These are phyloP conservation scores for Carapus acus DNA, from an alignment of 2,797 vertebrate genomes.

Conservation along the genomic window DNA sequence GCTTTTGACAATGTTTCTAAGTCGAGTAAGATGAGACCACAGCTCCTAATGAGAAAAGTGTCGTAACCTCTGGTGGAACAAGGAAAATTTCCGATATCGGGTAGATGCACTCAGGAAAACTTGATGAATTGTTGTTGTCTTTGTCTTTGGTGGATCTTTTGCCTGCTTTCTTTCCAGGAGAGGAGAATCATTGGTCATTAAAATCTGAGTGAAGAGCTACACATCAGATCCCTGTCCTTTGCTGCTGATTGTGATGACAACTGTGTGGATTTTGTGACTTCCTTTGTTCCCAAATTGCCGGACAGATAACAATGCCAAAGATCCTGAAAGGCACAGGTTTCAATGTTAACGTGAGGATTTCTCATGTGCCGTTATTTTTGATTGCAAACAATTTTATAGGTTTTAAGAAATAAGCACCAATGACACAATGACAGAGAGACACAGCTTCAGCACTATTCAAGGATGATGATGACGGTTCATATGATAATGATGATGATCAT, in stretches of 20 bases:
- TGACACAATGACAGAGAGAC: background rate
- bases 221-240: slow-evolving; percentile 39
- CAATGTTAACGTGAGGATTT: slow-evolving; percentile 19
- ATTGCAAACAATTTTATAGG: too few relatives aligned
- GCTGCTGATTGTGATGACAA: slow-evolving; percentile 51
- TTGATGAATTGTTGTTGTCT: slow-evolving; percentile 30
- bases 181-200: slow-evolving; percentile 40
- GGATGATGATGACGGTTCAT: too few relatives aligned
- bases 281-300: slow-evolving; percentile 55
- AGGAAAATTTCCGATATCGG: slow-evolving; percentile 45
- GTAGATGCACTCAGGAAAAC: slow-evolving; percentile 41
- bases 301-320: slow-evolving; percentile 50
- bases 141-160: slow-evolving; percentile 40
- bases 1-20: slow-evolving; percentile 34
- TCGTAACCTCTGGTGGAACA: slow-evolving; percentile 38
- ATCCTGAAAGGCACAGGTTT: slow-evolving; percentile 26
- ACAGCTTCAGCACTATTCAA: too few relatives aligned
- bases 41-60: slow-evolving; percentile 56
- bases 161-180: slow-evolving; percentile 43
- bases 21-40: slow-evolving; percentile 51
- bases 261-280: slow-evolving; percentile 61
- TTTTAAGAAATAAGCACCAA: slow-evolving; percentile 2
- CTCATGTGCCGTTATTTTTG: too few relatives aligned
- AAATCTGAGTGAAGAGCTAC: slow-evolving; percentile 35
- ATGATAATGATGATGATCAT: too few relatives aligned